Evolutionary conservation across 2,888 invertebrate species (phyloP).

Genomic region (Stictocephala bisonia): DNA sequence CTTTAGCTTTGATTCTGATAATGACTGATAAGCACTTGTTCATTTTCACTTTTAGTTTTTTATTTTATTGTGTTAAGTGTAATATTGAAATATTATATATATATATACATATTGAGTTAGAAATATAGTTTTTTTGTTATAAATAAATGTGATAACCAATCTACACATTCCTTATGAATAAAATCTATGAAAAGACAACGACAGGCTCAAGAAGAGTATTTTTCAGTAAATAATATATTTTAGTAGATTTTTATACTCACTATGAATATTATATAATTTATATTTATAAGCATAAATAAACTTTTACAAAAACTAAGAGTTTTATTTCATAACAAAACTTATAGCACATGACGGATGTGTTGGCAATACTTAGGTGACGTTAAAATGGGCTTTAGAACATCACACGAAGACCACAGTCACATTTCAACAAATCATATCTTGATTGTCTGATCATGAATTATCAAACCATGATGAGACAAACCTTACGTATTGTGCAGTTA

Average conservation of each 20-base stretch:
- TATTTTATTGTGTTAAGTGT: neutral
- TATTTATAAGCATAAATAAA: conserved; percentile 22
- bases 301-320: too few species aligned
- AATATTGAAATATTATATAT: conserved; percentile 1
- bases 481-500: too few species aligned
- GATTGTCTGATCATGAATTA: too few species aligned
- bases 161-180: conserved; percentile 22
- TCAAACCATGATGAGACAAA: too few species aligned
- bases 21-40: conserved; percentile 40
- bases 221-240: conserved; percentile 2
- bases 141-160: conserved; percentile 7
- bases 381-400: too few species aligned
- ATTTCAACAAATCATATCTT: too few species aligned
- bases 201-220: conserved; percentile 33
- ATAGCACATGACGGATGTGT: too few species aligned
- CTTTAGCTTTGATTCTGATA: conserved; percentile 14
- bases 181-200: conserved; percentile 24
- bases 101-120: neutral
- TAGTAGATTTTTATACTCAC: conserved; percentile 34
- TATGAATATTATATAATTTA: conserved; percentile 18
- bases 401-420: too few species aligned
- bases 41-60: conserved; percentile 32
- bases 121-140: neutral
- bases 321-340: too few species aligned
- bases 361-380: too few species aligned